These are phyloP conservation scores for Margaritifera margaritifera DNA, from an alignment of 2,888 invertebrate genomes.

Conservation along the genomic window DNA sequence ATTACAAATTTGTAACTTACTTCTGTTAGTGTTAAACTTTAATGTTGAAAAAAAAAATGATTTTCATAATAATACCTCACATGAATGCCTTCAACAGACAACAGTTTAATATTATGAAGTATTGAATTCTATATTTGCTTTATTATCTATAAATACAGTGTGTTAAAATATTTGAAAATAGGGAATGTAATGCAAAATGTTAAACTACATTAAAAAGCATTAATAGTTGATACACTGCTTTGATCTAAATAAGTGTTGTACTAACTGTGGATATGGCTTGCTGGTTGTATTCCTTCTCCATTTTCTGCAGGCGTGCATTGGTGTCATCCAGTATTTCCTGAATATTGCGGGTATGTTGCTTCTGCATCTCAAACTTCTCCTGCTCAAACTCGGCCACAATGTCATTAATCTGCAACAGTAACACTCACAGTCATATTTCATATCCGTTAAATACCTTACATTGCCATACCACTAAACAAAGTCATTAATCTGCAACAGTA, in stretches of 20 bases:
- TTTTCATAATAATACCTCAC: too few species aligned
- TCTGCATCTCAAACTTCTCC: conserved; percentile 71
- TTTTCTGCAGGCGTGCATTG: conserved; percentile 65
- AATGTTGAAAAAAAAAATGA: too few species aligned
- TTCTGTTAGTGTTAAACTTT: too few species aligned
- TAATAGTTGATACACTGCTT: too few species aligned
- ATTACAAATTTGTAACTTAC: too few species aligned
- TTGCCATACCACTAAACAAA: conserved; percentile 27
- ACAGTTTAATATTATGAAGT: too few species aligned
- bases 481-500: neutral
- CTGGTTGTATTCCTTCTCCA: conserved; percentile 69
- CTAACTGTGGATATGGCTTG: conserved; percentile 67
- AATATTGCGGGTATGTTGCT: conserved; percentile 69
- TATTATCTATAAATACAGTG: too few species aligned
- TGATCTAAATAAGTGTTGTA: neutral
- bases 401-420: conserved; percentile 62
- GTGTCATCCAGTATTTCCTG: conserved; percentile 72
- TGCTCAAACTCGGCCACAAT: conserved; percentile 67
- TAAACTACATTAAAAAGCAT: too few species aligned
- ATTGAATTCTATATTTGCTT: too few species aligned
- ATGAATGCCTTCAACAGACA: too few species aligned
- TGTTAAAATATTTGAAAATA: too few species aligned
- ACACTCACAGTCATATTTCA: neutral
- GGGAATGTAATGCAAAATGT: too few species aligned
- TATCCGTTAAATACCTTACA: neutral